phyloP scores from a whole-genome alignment of 2,797 vertebrate genomes.

The Echeneis naucrates region DNA sequence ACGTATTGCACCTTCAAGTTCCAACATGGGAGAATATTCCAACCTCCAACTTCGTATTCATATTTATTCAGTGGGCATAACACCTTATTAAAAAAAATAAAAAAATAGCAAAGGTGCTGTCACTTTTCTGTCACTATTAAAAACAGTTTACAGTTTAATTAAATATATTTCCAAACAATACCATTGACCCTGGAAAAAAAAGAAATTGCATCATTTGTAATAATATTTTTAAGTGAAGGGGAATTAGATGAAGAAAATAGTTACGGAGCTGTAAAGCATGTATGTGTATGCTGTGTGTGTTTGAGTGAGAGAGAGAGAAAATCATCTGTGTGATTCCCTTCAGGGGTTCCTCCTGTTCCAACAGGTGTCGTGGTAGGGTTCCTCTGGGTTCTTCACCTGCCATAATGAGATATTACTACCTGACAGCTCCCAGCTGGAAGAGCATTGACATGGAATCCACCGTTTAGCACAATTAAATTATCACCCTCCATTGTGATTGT shows the following conservation, averaged over 20 bases:
- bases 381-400: constrained; percentile 90
- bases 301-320: constrained; percentile 29
- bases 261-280: constrained; percentile 8
- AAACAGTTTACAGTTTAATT: constrained; percentile 6
- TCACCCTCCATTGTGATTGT: constrained; percentile 94
- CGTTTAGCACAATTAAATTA: constrained; percentile 97
- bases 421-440: constrained; percentile 92
- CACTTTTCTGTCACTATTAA: constrained; percentile 19
- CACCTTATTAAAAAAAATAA: too few species aligned
- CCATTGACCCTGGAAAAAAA: constrained; percentile 15
- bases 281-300: constrained; percentile 11
- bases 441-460: constrained; percentile 89
- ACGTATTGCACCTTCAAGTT: constrained; percentile 39
- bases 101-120: constrained; percentile 23
- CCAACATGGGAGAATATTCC: constrained; percentile 48
- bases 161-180: constrained; percentile 13
- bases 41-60: constrained; percentile 23
- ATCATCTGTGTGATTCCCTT: constrained; percentile 76
- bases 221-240: constrained; percentile 8
- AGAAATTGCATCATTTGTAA: not conserved
- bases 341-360: constrained; percentile 80
- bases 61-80: not conserved
- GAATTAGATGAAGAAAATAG: constrained; percentile 12
- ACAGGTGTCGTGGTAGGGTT: constrained; percentile 91
- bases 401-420: constrained; percentile 92